Evolutionary conservation across 2,888 invertebrate genomes (phyloP).

Genomic region (Ectemnius lituratus): DNA sequence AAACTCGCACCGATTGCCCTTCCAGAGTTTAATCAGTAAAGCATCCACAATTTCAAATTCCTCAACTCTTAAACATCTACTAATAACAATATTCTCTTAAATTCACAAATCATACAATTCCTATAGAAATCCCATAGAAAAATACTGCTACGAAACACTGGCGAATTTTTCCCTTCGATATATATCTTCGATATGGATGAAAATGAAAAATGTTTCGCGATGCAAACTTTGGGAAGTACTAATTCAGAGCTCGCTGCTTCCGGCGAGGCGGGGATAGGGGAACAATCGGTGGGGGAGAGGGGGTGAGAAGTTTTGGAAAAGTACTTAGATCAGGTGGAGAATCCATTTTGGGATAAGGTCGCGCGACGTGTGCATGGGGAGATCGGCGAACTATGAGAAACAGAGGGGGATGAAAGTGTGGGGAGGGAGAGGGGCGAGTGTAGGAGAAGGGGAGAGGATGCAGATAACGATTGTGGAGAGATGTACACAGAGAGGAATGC

Average conservation of each 20-base stretch:
- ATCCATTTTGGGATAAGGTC: conserved; percentile 54
- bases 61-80: no score
- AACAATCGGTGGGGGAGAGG: conserved; percentile 25
- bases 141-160: no score
- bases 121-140: no score
- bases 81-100: no score
- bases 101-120: no score
- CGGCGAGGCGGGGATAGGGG: neutral
- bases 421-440: conserved; percentile 23
- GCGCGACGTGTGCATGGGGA: neutral
- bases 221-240: neutral
- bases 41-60: no score
- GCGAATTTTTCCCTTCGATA: no score
- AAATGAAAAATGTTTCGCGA: no score
- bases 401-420: conserved; percentile 20
- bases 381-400: conserved; percentile 11
- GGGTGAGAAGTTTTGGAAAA: conserved; percentile 48
- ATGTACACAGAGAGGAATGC: conserved; percentile 1
- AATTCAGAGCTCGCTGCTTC: neutral
- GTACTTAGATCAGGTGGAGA: conserved; percentile 49
- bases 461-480: conserved; percentile 1
- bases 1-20: neutral
- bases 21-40: no score
- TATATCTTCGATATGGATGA: no score
- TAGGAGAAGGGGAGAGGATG: neutral